phyloP scores from a whole-genome alignment of 2,888 invertebrate species.

The Lasioglossum vierecki region DNA sequence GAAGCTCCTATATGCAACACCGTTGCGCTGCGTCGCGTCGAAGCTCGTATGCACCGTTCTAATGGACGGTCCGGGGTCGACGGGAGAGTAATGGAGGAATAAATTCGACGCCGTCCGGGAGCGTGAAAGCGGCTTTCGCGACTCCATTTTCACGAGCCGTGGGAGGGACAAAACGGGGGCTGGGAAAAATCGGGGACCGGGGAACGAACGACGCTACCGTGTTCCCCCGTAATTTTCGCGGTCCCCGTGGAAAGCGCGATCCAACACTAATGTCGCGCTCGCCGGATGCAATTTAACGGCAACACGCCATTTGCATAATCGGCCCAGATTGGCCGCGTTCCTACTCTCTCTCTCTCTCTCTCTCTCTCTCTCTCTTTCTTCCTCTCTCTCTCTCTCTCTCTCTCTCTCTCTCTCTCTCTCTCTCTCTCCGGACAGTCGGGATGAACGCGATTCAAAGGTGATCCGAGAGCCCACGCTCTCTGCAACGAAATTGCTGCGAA shows the following conservation, averaged over 20 bases:
- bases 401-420: no score
- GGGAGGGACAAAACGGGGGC: not conserved
- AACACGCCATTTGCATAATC: conserved; percentile 77
- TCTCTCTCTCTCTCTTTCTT: not conserved
- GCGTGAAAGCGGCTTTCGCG: conserved; percentile 20
- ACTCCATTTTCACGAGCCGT: not conserved
- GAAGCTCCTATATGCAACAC: not conserved
- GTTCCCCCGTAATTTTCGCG: conserved; percentile 51
- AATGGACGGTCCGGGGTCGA: not conserved
- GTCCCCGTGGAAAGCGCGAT: conserved; percentile 64
- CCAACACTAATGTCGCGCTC: conserved; percentile 64
- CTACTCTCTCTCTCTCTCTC: conserved; percentile 21
- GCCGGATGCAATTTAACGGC: conserved; percentile 73
- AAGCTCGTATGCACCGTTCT: not conserved
- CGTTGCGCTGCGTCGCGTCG: not conserved
- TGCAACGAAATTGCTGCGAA: not conserved
- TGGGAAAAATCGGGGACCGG: conserved; percentile 46
- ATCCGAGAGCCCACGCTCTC: not conserved
- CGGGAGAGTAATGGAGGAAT: conserved; percentile 2
- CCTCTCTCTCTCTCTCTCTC: no score
- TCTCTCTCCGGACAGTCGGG: not conserved
- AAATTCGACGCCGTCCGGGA: not conserved
- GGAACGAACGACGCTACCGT: not conserved
- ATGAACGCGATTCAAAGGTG: not conserved
- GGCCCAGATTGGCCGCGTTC: conserved; percentile 67